Percentiles rank a stretch among this genome's conserved stretches.
phyloP scores from a whole-genome alignment of 2,797 vertebrate genomes.

The Tympanoctomys barrerae region DNA sequence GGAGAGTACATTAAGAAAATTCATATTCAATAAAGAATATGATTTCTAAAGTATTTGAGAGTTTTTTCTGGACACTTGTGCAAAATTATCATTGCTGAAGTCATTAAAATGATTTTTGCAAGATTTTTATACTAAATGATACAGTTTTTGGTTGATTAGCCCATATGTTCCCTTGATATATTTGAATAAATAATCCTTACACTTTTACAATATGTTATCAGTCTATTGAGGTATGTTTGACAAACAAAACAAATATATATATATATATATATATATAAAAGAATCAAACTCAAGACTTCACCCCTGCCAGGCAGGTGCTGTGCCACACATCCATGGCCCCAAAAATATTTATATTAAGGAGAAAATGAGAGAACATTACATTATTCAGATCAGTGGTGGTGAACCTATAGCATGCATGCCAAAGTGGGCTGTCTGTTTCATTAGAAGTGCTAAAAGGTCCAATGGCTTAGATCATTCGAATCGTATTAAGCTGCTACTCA shows the following conservation, averaged over 20 bases:
- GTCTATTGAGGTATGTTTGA: neutral
- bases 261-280: too few species aligned
- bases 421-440: neutral
- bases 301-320: too few species aligned
- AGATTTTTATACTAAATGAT: neutral
- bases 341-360: neutral
- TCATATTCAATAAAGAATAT: neutral
- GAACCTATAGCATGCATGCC: too few species aligned
- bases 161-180: neutral
- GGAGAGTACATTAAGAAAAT: neutral
- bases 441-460: neutral
- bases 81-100: neutral
- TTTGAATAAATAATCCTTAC: neutral
- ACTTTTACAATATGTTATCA: neutral
- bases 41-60: neutral
- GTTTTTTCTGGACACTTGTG: neutral
- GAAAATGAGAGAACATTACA: neutral
- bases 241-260: neutral
- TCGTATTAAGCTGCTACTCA: constrained; percentile 33
- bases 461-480: neutral
- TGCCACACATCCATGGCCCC: too few species aligned
- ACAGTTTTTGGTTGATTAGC: neutral
- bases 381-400: neutral
- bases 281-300: too few species aligned
- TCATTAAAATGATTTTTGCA: neutral